These are phyloP conservation scores for Andrena camellia DNA, from an alignment of 2,888 invertebrate species.

Conservation along the genomic window DNA sequence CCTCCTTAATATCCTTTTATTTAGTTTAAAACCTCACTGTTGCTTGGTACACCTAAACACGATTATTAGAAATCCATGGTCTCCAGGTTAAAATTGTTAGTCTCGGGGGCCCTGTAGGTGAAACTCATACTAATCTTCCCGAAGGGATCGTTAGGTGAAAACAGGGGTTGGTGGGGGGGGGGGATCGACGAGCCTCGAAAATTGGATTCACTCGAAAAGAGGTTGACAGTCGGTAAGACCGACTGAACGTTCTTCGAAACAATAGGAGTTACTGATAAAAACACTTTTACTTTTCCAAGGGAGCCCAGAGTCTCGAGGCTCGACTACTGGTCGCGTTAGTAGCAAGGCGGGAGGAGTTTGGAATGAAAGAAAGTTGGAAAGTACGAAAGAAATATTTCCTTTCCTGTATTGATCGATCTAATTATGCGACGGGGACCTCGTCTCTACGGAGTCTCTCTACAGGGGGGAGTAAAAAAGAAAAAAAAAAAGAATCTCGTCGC, in stretches of 20 bases:
- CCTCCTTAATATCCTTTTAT: too few species aligned
- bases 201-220: not conserved
- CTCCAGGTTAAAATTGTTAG: slow-evolving; percentile 28
- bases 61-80: slow-evolving; percentile 17
- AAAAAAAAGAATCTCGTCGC: slow-evolving; percentile 47
- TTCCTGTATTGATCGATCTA: slow-evolving; percentile 68
- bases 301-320: slow-evolving; percentile 19
- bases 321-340: slow-evolving; percentile 22
- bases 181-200: slow-evolving; percentile 8
- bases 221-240: not conserved
- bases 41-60: not conserved
- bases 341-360: slow-evolving; percentile 21
- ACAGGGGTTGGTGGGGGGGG: not conserved
- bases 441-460: slow-evolving; percentile 54
- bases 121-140: slow-evolving; percentile 64
- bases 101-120: not conserved
- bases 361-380: slow-evolving; percentile 66
- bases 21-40: too few species aligned
- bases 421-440: slow-evolving; percentile 56
- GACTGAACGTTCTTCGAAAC: too few species aligned
- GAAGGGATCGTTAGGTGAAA: slow-evolving; percentile 40
- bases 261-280: not conserved
- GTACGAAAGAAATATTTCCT: slow-evolving; percentile 61
- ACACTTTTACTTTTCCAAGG: not conserved
- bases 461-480: slow-evolving; percentile 31